Conservation (phyloP, 2,888 invertebrate species). For the Pyrrhia umbra region DNA sequence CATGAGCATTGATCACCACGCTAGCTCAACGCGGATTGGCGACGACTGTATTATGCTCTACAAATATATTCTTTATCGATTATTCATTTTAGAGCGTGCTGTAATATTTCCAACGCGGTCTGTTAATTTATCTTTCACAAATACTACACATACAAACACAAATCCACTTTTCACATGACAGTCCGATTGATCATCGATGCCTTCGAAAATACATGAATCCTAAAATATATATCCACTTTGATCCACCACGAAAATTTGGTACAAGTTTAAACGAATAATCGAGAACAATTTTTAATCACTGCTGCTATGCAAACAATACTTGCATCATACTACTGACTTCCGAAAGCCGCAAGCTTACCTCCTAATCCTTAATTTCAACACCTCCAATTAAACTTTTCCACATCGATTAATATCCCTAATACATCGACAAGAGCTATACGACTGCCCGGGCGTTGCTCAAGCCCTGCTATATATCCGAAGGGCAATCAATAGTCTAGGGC, state of each 20-base stretch:
- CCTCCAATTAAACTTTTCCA: slow-evolving; percentile 3
- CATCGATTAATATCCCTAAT: slow-evolving; percentile 23
- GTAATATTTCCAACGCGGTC: slow-evolving; percentile 1
- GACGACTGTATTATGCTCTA: neutral
- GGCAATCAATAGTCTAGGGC: slow-evolving; percentile 32
- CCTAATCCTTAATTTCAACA: slow-evolving; percentile 21
- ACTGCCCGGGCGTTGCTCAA: slow-evolving; percentile 32
- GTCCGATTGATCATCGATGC: neutral
- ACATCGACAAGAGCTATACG: slow-evolving; percentile 21
- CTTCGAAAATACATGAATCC: slow-evolving; percentile 3
- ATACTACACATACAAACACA: slow-evolving; percentile 4
- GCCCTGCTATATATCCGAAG: slow-evolving; percentile 50
- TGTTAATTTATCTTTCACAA: slow-evolving; percentile 13
- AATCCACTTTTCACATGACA: slow-evolving; percentile 5
- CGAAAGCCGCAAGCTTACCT: slow-evolving; percentile 36
- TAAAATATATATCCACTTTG: neutral
- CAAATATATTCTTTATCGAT: neutral
- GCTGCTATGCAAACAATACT: neutral
- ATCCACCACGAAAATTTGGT: neutral
- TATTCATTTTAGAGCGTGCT: neutral
- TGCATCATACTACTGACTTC: slow-evolving; percentile 2
- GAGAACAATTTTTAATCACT: slow-evolving; percentile 9
- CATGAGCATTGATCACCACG: too few species aligned
- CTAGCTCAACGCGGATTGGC: too few species aligned
- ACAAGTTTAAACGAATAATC: slow-evolving; percentile 1